Base-by-base conservation (phyloP, 2,888 invertebrate species). In the Pachliopta kotzebuea region DNA sequence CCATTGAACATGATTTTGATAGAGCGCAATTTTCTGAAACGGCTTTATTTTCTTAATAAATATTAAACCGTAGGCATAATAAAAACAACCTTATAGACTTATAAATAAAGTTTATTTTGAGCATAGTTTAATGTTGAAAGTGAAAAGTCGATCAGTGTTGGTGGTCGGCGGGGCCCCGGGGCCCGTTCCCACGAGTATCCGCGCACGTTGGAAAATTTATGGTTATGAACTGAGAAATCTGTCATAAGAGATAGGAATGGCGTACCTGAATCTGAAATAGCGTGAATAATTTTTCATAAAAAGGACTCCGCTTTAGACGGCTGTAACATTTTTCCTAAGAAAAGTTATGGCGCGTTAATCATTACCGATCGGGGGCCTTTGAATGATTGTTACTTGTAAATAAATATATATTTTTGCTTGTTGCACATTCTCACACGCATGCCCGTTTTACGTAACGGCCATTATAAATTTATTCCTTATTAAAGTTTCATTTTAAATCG, bases 161-260 rank as follows among this genome's bases (percentile, higher is more conserved):
- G 91, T 91, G 91, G 91, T 90, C 90, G 88, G 56, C 68, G 71
- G 70, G 71, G 81, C 88, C 65, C 80, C 74, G 79, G 76, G 88
- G 88, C 86, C 67, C 69, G 83, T 90, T 91, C 91, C 87, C 91
- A 90, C 91, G 91, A 83, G 81, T 90, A 88, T 90, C 45, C 77
- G 84, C 75, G 76, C 81, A 75, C 84, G 78, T 75, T 82, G 89
- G 91, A 90, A 90, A 90, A 90, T 90, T 85, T 90, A 90, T 90
- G 89, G 85, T 88, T 85, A 90, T 86, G 86, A 84, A 87, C 86
- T 88, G 86, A 89, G 90, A 88, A 89, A 89, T 89, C 84, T 90
- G 90, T 89, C 90, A 87, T 89, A 87, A 88, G 83, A 83, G 84
- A 90, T 90, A 86, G 80, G 84, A 78, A 86, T 81, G 76, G 86